Evolutionary conservation across 2,888 invertebrate species (phyloP).

Genomic region (Andrena bucephala): DNA sequence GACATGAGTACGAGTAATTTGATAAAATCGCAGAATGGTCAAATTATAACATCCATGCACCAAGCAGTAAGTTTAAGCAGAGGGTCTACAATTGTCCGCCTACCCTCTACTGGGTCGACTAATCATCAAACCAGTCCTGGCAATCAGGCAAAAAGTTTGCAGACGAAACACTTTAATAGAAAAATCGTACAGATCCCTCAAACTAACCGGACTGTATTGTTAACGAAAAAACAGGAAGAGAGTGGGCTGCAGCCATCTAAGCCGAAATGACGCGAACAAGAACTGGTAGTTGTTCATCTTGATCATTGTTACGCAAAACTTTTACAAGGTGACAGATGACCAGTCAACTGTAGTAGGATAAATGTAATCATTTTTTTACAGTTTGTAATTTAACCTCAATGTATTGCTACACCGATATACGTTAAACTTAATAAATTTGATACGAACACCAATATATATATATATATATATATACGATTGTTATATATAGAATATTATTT

Average conservation of each 20-base stretch:
- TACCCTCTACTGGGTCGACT: constrained; percentile 21
- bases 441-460: constrained; percentile 24
- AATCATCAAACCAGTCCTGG: constrained; percentile 9
- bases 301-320: constrained; percentile 58
- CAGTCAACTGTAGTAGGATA: background rate
- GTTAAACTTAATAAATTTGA: constrained; percentile 57
- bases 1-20: background rate
- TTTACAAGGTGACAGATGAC: constrained; percentile 26
- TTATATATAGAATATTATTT: constrained; percentile 8
- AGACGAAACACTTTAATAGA: constrained; percentile 12
- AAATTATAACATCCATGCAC: background rate
- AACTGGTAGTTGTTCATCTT: background rate
- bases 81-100: constrained; percentile 17
- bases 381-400: constrained; percentile 48
- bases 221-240: constrained; percentile 2
- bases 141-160: background rate
- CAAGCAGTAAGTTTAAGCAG: background rate
- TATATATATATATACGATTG: background rate
- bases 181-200: constrained; percentile 11
- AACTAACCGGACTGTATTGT: background rate
- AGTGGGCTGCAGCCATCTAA: background rate
- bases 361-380: constrained; percentile 35
- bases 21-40: constrained; percentile 3
- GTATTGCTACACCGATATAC: constrained; percentile 42
- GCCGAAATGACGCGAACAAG: constrained; percentile 28